A percentile compares a stretch with the other conserved stretches of the same genome.
Evolutionary conservation across 2,888 invertebrate genomes (phyloP).

Genomic region (Euclidia mi): DNA sequence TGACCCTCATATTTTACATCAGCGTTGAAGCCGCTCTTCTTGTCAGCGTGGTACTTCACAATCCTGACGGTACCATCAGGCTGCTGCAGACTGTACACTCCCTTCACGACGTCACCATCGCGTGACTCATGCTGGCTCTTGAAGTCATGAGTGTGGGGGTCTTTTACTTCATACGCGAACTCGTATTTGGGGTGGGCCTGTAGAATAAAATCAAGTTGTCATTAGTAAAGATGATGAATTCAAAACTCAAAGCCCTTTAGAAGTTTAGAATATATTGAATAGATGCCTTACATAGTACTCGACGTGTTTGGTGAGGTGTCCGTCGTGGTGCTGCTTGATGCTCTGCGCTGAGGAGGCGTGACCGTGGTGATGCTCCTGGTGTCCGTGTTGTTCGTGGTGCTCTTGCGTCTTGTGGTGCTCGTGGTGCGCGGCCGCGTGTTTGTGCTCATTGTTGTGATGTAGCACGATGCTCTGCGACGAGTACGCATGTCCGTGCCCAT

Average conservation of each 20-base stretch:
- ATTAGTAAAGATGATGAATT: neutral
- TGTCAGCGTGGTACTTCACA: conserved; percentile 42
- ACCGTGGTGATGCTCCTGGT: too few relatives aligned
- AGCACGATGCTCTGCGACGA: too few relatives aligned
- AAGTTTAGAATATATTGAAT: neutral
- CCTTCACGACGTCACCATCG: conserved; percentile 89
- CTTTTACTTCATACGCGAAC: conserved; percentile 87
- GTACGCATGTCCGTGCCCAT: neutral
- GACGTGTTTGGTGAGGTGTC: conserved; percentile 39
- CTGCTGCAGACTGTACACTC: conserved; percentile 82
- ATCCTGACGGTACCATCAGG: conserved; percentile 75
- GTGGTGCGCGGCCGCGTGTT: too few relatives aligned
- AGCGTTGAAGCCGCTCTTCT: conserved; percentile 54
- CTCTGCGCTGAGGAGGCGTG: too few relatives aligned
- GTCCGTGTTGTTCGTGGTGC: conserved; percentile 16
- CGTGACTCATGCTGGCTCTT: conserved; percentile 86
- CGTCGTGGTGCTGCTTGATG: conserved; percentile 52
- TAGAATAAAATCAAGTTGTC: too few relatives aligned
- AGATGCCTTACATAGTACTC: conserved; percentile 61
- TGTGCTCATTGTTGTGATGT: too few relatives aligned
- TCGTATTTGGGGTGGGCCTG: conserved; percentile 86
- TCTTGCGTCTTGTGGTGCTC: neutral
- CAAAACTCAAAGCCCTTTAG: neutral
- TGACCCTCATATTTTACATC: conserved; percentile 51
- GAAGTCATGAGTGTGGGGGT: conserved; percentile 88